These are phyloP conservation scores for Scaptomyza graminum DNA, from an alignment of 1,140 invertebrate species.

Conservation along the genomic window DNA sequence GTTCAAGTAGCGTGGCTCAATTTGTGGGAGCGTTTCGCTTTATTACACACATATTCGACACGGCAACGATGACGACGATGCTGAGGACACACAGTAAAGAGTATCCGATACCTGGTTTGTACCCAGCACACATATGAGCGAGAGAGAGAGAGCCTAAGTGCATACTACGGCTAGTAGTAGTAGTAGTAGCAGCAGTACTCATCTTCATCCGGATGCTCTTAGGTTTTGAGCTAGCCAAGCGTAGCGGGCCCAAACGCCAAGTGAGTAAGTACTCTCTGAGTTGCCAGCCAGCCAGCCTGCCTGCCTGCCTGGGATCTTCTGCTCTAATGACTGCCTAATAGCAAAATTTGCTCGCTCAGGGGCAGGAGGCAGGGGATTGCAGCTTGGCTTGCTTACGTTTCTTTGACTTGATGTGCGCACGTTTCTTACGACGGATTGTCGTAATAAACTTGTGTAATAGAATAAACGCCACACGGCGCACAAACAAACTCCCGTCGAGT, in stretches of 20 bases:
- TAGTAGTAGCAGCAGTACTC: slow-evolving; percentile 28
- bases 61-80: slow-evolving; percentile 43
- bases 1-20: slow-evolving; percentile 78
- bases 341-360: slow-evolving; percentile 67
- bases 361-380: neutral
- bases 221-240: slow-evolving; percentile 57
- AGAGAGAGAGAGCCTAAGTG: slow-evolving; percentile 14
- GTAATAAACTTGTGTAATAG: slow-evolving; percentile 82
- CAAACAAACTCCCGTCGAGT: slow-evolving; percentile 64
- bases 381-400: slow-evolving; percentile 20
- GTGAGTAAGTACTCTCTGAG: slow-evolving; percentile 11
- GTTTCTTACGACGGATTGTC: slow-evolving; percentile 66
- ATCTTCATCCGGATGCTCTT: slow-evolving; percentile 20
- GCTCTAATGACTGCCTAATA: slow-evolving; percentile 79
- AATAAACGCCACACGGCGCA: slow-evolving; percentile 75
- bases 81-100: slow-evolving; percentile 6
- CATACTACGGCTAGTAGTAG: neutral
- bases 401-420: slow-evolving; percentile 72
- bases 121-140: slow-evolving; percentile 4
- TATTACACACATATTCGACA: slow-evolving; percentile 80
- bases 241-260: slow-evolving; percentile 21
- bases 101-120: slow-evolving; percentile 13
- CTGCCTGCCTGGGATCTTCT: slow-evolving; percentile 47
- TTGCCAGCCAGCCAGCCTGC: slow-evolving; percentile 1
- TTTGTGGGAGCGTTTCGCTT: slow-evolving; percentile 77